Conservation (phyloP, 2,797 vertebrate species). For the Liparis tanakae region DNA sequence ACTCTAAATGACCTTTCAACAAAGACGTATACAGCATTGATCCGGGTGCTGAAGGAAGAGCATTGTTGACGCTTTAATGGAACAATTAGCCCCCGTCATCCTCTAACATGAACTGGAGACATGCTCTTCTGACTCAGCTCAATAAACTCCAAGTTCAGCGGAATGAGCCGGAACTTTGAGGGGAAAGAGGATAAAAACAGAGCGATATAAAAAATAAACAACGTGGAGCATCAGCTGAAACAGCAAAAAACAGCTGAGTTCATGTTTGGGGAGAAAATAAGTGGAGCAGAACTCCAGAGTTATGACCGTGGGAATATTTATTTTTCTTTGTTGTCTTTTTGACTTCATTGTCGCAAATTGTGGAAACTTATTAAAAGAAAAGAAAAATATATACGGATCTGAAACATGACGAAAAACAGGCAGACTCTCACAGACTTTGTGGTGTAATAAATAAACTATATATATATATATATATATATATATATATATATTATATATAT, state of each 20-base stretch:
- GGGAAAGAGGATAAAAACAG: no score
- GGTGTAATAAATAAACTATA: background rate
- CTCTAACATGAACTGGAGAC: background rate
- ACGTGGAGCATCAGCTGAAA: slow-evolving; percentile 32
- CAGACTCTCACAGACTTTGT: background rate
- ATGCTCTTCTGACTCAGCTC: slow-evolving; percentile 1
- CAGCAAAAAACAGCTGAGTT: slow-evolving; percentile 40
- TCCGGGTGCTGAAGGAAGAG: no score
- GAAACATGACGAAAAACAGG: background rate
- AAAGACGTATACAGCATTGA: no score
- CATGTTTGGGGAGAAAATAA: slow-evolving; percentile 36
- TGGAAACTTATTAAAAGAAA: background rate
- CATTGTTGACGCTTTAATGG: no score
- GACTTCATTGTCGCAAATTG: slow-evolving; percentile 25
- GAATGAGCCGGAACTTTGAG: background rate
- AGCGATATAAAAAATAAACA: no score
- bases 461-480: no score
- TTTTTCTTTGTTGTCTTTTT: slow-evolving; percentile 44
- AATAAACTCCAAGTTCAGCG: no score
- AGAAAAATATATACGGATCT: background rate
- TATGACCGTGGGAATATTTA: slow-evolving; percentile 50
- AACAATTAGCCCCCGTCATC: background rate
- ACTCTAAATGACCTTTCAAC: no score
- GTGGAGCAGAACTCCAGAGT: slow-evolving; percentile 32
- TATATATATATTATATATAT: no score